phyloP scores from a whole-genome alignment of 2,113 vertebrate genomes.

The Dunckerocampus dactyliophorus region DNA sequence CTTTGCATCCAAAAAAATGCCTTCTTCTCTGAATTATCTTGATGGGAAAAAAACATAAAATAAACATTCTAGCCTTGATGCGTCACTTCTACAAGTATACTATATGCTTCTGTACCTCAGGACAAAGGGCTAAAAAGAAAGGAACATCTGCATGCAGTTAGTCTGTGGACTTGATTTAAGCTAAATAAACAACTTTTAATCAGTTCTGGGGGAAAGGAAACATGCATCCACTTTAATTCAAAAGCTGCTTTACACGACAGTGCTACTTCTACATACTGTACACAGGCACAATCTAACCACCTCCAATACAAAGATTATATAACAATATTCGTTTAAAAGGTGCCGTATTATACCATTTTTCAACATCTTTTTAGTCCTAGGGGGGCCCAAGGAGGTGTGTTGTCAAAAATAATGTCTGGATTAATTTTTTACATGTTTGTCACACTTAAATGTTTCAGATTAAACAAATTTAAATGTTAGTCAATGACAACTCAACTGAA shows the following conservation, averaged over 20 bases:
- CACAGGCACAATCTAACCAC: no score
- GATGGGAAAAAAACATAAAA: not conserved
- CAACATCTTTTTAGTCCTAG: no score
- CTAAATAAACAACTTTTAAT: conserved; percentile 35
- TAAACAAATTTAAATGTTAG: no score
- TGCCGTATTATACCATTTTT: no score
- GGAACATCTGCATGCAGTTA: conserved; percentile 31
- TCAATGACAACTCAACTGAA: no score
- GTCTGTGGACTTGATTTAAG: not conserved
- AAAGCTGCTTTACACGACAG: no score
- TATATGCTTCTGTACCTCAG: conserved; percentile 7
- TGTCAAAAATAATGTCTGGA: no score
- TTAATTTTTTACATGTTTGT: no score
- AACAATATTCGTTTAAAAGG: no score
- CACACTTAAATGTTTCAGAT: no score
- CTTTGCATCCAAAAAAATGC: not conserved
- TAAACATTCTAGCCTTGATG: not conserved
- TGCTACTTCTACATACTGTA: not conserved
- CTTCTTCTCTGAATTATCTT: not conserved
- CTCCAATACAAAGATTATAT: no score
- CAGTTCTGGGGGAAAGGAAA: conserved; percentile 14
- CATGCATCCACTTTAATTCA: not conserved
- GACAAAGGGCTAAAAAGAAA: conserved; percentile 5
- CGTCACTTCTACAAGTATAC: not conserved
- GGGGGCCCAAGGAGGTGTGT: no score